Base-by-base conservation (phyloP, 2,113 vertebrate genomes). In the Excalfactoria chinensis region DNA sequence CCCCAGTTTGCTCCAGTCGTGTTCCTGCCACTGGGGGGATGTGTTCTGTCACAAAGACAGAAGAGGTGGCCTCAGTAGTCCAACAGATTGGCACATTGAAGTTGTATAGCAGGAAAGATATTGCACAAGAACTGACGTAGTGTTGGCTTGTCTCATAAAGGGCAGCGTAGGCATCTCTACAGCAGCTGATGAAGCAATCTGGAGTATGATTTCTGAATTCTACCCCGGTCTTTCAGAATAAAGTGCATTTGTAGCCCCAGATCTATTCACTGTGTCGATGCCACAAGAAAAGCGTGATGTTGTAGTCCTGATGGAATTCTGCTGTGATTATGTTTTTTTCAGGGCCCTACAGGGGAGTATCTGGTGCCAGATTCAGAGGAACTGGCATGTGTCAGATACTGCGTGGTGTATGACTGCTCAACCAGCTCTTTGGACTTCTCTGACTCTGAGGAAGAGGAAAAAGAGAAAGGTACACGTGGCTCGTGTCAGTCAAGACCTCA, bases 401-500 rank as follows among this genome's bases (percentile, higher is more conserved):
- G 98, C 28, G 97, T 99, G 78, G 98, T 99, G 13, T 99, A 99
- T 16, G 98, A 99, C 67, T 91, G 84, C 3, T 90, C 75, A 62
- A 98, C 98, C 10, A 91, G 84, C 56, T 92, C 79, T 15, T 53
- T 98, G 78, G 86, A 97, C 26, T 49, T 2, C 76, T 2, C 1
- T 34, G 62, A 78, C 13, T 30, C 6, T 48, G 48, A 84, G 5
- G 67, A 94, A 3, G 23, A 94, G 70, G 46, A 85, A 3, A 25
- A 69, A 7, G 75, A 68, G 40, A 20, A 60, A 93, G 95, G 96
- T 96, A 96, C 0, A 3, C 23, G n/a, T 81, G 64, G 70, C 7
- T 34, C 18, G 2, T 11, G 34, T 49, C 41, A 46, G 32, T 21
- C 46, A 62, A 63, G 40, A 60, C 25, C 62, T 82, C 51, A 9